Percentiles rank a stretch among this genome's conserved stretches.
phyloP scores from a whole-genome alignment of 1,140 invertebrate species.

The Drosophila mojavensis region DNA sequence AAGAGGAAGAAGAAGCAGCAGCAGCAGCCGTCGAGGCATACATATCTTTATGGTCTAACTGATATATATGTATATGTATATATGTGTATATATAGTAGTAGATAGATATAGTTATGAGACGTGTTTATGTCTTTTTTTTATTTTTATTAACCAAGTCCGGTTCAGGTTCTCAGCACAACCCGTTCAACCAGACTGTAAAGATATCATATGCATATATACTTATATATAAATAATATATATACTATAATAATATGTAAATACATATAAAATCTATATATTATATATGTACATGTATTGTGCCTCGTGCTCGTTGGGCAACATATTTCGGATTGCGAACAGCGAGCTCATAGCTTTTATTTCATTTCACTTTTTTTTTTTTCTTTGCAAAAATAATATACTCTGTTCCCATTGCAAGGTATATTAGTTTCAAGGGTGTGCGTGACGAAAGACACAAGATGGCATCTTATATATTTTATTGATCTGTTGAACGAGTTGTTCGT shows the following conservation, averaged over 20 bases:
- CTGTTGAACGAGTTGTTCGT: too few relatives aligned
- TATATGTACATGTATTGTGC: slow-evolving; percentile 1
- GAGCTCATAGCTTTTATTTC: too few relatives aligned
- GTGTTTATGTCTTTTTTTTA: background rate
- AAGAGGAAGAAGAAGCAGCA: slow-evolving; percentile 2
- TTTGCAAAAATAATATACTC: too few relatives aligned
- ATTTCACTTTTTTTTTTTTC: too few relatives aligned
- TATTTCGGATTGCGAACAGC: background rate
- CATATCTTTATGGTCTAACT: slow-evolving; percentile 10
- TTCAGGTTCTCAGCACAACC: slow-evolving; percentile 72
- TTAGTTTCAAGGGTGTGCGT: too few relatives aligned
- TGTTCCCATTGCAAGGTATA: too few relatives aligned
- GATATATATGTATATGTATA: background rate
- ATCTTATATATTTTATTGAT: too few relatives aligned
- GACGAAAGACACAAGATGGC: too few relatives aligned
- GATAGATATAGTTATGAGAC: slow-evolving; percentile 1
- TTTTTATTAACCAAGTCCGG: slow-evolving; percentile 37
- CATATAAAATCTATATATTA: background rate
- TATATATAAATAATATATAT: background rate
- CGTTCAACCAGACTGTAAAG: slow-evolving; percentile 54
- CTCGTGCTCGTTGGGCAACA: slow-evolving; percentile 11
- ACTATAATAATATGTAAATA: background rate
- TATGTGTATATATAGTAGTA: background rate
- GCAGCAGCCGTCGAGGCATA: background rate
- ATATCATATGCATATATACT: slow-evolving; percentile 11